Evolutionary conservation across 1,140 invertebrate genomes (phyloP).

Genomic region (Drosophila ananassae): DNA sequence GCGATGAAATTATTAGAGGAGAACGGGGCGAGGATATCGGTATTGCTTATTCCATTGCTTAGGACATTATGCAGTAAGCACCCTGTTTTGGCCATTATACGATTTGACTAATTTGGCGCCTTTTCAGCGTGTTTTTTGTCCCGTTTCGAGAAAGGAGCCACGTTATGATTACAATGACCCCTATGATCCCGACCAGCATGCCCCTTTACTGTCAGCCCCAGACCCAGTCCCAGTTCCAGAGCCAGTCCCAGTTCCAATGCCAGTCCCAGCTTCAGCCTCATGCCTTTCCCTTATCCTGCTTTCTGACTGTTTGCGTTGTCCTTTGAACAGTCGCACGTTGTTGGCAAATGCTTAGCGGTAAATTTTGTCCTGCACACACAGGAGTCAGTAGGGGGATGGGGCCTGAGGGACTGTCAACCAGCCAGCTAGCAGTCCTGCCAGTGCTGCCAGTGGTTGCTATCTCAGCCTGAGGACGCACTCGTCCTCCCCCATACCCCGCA

Average conservation of each 20-base stretch:
- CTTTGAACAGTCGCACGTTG: conserved; percentile 55
- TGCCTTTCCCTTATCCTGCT: conserved; percentile 1
- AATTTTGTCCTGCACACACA: conserved; percentile 52
- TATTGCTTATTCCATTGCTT: conserved; percentile 6
- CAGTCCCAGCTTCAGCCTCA: conserved; percentile 4
- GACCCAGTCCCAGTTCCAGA: conserved; percentile 7
- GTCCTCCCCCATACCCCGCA: background rate
- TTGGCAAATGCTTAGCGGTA: conserved; percentile 76
- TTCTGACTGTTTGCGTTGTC: conserved; percentile 28
- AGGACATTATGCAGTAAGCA: conserved; percentile 27
- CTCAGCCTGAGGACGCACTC: conserved; percentile 36
- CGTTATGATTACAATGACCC: conserved; percentile 79
- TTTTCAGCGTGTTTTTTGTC: conserved; percentile 46
- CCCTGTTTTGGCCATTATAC: conserved; percentile 50
- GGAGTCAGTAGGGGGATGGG: conserved; percentile 17
- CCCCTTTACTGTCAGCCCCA: conserved; percentile 10
- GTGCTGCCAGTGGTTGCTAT: conserved; percentile 48
- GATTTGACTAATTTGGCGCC: conserved; percentile 67
- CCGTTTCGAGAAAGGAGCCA: conserved; percentile 1
- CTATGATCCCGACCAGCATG: conserved; percentile 69
- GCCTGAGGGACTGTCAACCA: conserved; percentile 14
- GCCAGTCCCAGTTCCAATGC: conserved; percentile 5
- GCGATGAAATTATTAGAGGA: background rate
- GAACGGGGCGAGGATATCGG: background rate
- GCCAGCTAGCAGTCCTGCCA: conserved; percentile 18